Conservation (phyloP, 2,113 vertebrate genomes). For the Geococcyx californianus region DNA sequence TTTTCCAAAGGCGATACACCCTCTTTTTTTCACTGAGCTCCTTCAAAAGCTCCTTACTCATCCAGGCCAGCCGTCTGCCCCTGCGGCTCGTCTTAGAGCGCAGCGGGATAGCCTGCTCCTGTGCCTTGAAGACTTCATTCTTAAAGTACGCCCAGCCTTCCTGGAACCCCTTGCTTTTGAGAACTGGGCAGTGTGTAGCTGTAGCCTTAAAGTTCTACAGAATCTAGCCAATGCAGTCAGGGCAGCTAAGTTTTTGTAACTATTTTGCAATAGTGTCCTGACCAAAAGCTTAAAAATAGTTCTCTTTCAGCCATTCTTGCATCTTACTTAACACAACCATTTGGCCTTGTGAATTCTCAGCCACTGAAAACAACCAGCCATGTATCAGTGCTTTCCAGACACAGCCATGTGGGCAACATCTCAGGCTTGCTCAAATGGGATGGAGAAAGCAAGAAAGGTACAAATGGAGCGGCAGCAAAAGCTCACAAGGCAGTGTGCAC, state of each 20-base stretch:
- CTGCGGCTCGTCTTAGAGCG: no score
- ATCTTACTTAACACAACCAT: background rate
- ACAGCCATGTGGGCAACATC: rapidly evolving
- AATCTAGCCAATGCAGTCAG: background rate
- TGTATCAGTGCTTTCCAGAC: no score
- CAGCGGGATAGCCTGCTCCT: no score
- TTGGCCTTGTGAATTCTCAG: background rate
- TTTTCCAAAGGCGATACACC: no score
- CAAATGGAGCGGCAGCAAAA: background rate
- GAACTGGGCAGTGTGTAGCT: no score
- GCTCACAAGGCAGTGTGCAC: rapidly evolving
- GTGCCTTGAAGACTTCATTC: no score
- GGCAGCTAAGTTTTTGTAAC: background rate
- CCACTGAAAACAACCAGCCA: background rate
- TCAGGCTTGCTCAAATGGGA: background rate
- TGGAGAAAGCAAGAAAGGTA: background rate
- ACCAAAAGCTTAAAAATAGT: background rate
- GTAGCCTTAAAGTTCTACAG: background rate
- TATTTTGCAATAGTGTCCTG: background rate
- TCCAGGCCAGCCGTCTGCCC: no score
- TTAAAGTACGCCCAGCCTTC: no score
- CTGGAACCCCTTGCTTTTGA: no score
- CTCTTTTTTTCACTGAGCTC: no score
- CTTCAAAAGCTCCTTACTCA: no score
- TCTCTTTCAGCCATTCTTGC: background rate